Conservation (phyloP, 2,113 vertebrate species). For the Struthidea cinerea region DNA sequence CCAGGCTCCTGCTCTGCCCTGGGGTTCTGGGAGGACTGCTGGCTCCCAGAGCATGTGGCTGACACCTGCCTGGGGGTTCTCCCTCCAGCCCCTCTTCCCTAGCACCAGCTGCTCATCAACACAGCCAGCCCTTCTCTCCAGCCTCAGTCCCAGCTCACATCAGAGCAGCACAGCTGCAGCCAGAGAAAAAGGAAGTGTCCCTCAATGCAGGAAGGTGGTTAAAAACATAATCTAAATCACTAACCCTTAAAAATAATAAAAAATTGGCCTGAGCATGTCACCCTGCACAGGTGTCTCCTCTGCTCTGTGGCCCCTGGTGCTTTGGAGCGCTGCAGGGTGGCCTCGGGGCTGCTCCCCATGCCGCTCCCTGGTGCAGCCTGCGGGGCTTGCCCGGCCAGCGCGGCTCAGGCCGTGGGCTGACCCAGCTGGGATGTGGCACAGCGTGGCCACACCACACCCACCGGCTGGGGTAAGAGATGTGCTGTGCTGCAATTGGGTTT, state of each 20-base stretch:
- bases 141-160: background rate
- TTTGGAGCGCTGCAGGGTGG: fast-evolving
- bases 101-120: background rate
- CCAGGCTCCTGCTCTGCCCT: background rate
- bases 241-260: background rate
- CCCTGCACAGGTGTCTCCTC: background rate
- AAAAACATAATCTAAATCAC: background rate
- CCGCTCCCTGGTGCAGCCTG: fast-evolving
- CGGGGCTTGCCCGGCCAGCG: background rate
- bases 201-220: background rate
- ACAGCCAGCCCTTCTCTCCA: background rate
- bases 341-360: fast-evolving
- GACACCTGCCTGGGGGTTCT: background rate
- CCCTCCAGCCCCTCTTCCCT: background rate
- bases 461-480: background rate
- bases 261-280: background rate
- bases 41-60: background rate
- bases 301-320: background rate
- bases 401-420: fast-evolving
- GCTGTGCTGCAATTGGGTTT: background rate
- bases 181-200: background rate
- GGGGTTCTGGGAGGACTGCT: background rate
- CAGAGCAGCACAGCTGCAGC: background rate
- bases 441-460: background rate
- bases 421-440: background rate